These are phyloP conservation scores for Aphis gossypii DNA, from an alignment of 1,140 invertebrate genomes.

Conservation along the genomic window DNA sequence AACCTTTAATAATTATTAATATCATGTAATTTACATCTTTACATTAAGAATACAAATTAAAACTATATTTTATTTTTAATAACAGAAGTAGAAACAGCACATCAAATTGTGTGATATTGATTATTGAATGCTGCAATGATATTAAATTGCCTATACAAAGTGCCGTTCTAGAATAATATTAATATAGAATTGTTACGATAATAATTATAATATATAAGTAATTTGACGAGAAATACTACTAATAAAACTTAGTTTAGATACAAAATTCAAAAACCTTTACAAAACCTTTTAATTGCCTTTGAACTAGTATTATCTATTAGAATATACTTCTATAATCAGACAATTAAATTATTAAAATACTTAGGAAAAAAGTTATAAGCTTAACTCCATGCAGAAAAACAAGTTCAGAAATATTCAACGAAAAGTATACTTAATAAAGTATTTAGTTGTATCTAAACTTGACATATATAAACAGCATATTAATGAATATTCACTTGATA, in stretches of 20 bases:
- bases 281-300: too few species aligned
- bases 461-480: neutral
- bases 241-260: neutral
- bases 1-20: neutral
- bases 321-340: neutral
- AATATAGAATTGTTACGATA: neutral
- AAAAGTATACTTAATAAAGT: neutral
- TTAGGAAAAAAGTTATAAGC: neutral
- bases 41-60: neutral
- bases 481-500: neutral
- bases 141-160: constrained; percentile 51
- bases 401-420: neutral
- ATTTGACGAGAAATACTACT: neutral
- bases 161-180: constrained; percentile 6
- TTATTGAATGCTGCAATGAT: constrained; percentile 30
- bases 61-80: neutral
- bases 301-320: too few species aligned
- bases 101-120: constrained; percentile 16
- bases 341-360: neutral
- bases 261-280: too few species aligned
- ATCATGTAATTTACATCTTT: neutral
- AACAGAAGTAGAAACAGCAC: neutral
- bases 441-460: neutral
- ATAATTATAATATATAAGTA: neutral
- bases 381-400: neutral